Percentiles rank a stretch among this genome's conserved stretches.
phyloP scores from a whole-genome alignment of 2,797 vertebrate genomes.

The Moxostoma hubbsi region DNA sequence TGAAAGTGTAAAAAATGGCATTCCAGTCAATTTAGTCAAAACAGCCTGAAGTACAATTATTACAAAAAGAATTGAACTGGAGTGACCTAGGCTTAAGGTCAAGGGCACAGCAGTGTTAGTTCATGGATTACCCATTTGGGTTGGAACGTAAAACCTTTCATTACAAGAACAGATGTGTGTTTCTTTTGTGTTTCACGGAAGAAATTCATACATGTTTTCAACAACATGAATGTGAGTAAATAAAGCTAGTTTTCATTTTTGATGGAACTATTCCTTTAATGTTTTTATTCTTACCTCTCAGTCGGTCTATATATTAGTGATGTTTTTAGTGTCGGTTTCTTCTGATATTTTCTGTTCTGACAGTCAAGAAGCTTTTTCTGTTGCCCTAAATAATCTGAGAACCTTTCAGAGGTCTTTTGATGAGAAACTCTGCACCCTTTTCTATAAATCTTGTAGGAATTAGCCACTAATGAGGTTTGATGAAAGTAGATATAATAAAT shows the following conservation, averaged over 20 bases:
- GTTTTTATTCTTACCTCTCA: neutral
- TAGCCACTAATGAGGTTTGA: slow-evolving; percentile 34
- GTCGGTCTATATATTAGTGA: neutral
- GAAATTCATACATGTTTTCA: too few species aligned
- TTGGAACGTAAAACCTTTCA: too few species aligned
- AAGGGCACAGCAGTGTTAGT: too few species aligned
- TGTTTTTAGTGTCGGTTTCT: neutral
- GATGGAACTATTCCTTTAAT: too few species aligned
- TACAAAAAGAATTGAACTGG: too few species aligned
- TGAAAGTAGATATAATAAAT: slow-evolving; percentile 11
- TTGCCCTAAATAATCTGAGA: slow-evolving; percentile 10
- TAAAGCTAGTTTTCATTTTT: too few species aligned
- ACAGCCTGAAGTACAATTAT: neutral
- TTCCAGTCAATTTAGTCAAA: neutral
- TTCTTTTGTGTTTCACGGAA: too few species aligned
- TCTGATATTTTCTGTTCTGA: neutral
- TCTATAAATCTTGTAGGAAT: neutral
- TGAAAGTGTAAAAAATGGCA: neutral
- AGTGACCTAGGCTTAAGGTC: too few species aligned
- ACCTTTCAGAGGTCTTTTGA: neutral
- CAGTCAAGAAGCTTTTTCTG: neutral
- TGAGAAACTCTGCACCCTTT: neutral
- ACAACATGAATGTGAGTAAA: too few species aligned
- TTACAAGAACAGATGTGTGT: too few species aligned
- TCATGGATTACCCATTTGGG: too few species aligned